Evolutionary conservation across 1,140 invertebrate genomes (phyloP).

Genomic region (Drosophila quadrilineata): DNA sequence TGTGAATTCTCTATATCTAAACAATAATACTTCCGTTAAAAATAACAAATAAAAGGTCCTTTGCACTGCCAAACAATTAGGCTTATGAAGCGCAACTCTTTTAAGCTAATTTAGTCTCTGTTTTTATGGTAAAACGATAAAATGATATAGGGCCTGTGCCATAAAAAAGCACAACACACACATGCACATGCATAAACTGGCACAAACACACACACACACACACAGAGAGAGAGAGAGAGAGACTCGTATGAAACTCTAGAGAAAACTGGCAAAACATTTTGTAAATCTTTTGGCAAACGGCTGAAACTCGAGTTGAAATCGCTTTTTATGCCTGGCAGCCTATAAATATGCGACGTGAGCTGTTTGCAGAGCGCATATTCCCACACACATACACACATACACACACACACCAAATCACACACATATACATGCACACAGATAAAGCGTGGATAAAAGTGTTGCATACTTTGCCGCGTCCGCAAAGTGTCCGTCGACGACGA

Average conservation of each 20-base stretch:
- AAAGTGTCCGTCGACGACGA: constrained; percentile 36
- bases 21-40: too few species aligned
- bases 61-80: not conserved
- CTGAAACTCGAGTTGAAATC: constrained; percentile 61
- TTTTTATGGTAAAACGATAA: too few species aligned
- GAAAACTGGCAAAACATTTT: constrained; percentile 57
- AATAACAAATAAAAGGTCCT: too few species aligned
- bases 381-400: constrained; percentile 9
- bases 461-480: constrained; percentile 63
- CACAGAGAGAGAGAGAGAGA: not conserved
- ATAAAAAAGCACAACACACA: not conserved
- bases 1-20: constrained; percentile 1
- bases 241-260: constrained; percentile 2
- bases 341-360: constrained; percentile 79
- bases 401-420: not conserved
- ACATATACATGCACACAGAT: not conserved
- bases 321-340: constrained; percentile 78
- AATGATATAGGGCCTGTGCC: not conserved
- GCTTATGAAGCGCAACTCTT: too few species aligned
- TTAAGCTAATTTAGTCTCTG: not conserved
- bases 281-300: constrained; percentile 73
- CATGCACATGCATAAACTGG: not conserved
- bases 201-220: not conserved
- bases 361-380: constrained; percentile 52
- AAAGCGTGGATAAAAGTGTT: constrained; percentile 50